Percentiles rank a stretch among this genome's conserved stretches.
Conservation (phyloP, 2,888 invertebrate species). For the Lasioglossum marginatum region DNA sequence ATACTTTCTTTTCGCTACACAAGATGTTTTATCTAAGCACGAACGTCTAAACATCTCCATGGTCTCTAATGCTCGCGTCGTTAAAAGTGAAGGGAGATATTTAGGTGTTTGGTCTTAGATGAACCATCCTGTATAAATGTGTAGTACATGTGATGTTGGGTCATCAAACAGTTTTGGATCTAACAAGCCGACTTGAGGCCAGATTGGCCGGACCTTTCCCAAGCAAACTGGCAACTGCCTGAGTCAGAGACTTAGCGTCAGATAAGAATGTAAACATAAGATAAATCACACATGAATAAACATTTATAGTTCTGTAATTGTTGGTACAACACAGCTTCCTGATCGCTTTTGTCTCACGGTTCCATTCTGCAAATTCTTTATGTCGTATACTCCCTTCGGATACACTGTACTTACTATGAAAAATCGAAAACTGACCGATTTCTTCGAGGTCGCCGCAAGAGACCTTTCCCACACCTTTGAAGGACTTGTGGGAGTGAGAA, state of each 20-base stretch:
- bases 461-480: no score
- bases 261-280: background rate
- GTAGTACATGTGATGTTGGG: background rate
- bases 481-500: no score
- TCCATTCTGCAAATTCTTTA: background rate
- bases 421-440: background rate
- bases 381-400: background rate
- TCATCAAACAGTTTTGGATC: constrained; percentile 7
- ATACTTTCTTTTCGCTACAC: background rate
- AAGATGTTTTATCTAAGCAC: background rate
- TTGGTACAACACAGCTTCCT: background rate
- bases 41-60: background rate
- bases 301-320: background rate
- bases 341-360: background rate
- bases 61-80: background rate
- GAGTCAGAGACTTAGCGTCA: background rate
- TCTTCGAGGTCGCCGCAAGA: no score
- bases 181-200: background rate
- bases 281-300: background rate
- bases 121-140: background rate
- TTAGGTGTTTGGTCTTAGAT: background rate
- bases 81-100: background rate
- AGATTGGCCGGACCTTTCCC: background rate
- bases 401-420: background rate
- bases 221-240: background rate